A percentile compares a stretch with the other conserved stretches of the same genome.
phyloP scores from a whole-genome alignment of 2,888 invertebrate species.

The Alitta virens region DNA sequence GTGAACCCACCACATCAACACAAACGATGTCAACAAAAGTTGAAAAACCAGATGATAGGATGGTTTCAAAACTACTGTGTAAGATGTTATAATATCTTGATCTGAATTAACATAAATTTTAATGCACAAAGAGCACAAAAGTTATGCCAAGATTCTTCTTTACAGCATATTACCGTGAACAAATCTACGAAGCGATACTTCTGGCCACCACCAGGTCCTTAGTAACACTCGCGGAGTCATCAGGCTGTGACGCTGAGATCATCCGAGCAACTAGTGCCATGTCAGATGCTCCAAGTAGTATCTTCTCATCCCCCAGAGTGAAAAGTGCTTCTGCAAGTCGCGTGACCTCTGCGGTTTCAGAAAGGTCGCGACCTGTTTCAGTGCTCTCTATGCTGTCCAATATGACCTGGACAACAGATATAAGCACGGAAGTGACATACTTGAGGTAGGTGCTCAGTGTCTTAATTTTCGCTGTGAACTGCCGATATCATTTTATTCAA shows the following conservation, averaged over 20 bases:
- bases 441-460: conserved; percentile 41
- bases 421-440: conserved; percentile 38
- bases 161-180: conserved; percentile 37
- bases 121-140: too few species aligned
- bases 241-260: conserved; percentile 49
- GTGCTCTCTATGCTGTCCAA: conserved; percentile 47
- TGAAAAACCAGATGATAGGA: too few species aligned
- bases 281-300: conserved; percentile 13
- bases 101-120: too few species aligned
- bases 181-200: conserved; percentile 48
- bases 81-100: too few species aligned
- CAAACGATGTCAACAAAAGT: too few species aligned
- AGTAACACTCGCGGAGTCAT: conserved; percentile 49
- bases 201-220: conserved; percentile 44
- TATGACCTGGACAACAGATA: conserved; percentile 49
- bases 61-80: too few species aligned
- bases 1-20: too few species aligned
- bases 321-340: conserved; percentile 12
- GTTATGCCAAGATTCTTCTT: background rate
- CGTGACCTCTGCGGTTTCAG: conserved; percentile 25
- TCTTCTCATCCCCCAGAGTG: background rate
- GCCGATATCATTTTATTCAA: too few species aligned
- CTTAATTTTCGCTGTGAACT: too few species aligned
- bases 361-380: conserved; percentile 37
- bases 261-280: conserved; percentile 36